Percentiles rank a stretch among this genome's conserved stretches.
phyloP scores from a whole-genome alignment of 2,113 vertebrate species.

The Salvelinus namaycush region DNA sequence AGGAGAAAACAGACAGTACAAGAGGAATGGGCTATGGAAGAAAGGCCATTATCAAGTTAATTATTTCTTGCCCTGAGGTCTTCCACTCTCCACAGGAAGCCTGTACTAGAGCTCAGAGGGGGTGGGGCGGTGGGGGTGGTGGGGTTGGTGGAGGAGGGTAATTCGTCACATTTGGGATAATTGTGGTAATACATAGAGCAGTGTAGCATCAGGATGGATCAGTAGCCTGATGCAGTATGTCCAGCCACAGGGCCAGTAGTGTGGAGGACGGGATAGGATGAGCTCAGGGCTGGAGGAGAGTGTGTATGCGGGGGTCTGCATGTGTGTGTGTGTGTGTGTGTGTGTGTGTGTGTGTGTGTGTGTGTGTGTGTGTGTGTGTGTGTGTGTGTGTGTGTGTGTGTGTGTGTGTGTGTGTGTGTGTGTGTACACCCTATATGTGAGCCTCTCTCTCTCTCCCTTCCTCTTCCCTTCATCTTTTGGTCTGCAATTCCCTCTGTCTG shows the following conservation, averaged over 20 bases:
- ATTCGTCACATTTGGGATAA: slow-evolving; percentile 55
- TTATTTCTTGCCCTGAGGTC: slow-evolving; percentile 65
- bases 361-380: not conserved
- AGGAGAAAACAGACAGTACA: slow-evolving; percentile 4
- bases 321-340: not conserved
- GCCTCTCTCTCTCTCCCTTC: not conserved
- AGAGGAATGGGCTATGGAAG: slow-evolving; percentile 38
- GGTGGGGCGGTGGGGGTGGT: not conserved
- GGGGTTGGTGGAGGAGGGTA: slow-evolving; percentile 30
- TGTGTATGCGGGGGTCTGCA: not conserved
- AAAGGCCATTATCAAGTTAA: slow-evolving; percentile 70
- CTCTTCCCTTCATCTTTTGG: not conserved
- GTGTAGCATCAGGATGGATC: slow-evolving; percentile 34
- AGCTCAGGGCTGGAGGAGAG: not conserved
- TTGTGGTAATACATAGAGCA: slow-evolving; percentile 45
- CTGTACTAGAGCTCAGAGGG: slow-evolving; percentile 15
- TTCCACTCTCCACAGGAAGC: slow-evolving; percentile 52
- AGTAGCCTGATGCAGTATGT: slow-evolving; percentile 27
- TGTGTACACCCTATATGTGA: no score
- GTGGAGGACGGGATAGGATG: not conserved
- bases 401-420: not conserved
- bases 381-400: no score
- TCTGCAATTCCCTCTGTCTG: slow-evolving; percentile 1
- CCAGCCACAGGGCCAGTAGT: not conserved
- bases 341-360: not conserved